Percentiles rank a stretch among this genome's conserved stretches.
These are phyloP conservation scores for Lonchura striata DNA, from an alignment of 2,113 vertebrate species.

Conservation along the genomic window DNA sequence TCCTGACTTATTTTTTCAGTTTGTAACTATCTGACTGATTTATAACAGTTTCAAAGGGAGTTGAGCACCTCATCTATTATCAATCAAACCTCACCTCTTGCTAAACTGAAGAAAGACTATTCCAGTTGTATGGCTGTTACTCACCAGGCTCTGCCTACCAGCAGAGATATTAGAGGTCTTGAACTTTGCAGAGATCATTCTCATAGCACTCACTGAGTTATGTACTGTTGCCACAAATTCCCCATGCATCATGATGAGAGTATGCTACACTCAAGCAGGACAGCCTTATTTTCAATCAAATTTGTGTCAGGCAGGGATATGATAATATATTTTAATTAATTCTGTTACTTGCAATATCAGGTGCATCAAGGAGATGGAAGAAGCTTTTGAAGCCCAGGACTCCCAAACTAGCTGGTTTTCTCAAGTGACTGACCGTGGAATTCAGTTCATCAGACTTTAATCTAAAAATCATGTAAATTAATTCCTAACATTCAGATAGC, in stretches of 20 bases:
- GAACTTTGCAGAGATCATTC: neutral
- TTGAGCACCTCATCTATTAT: neutral
- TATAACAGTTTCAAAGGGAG: conserved; percentile 19
- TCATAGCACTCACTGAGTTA: neutral
- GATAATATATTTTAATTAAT: neutral
- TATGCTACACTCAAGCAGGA: neutral
- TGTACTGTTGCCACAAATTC: neutral
- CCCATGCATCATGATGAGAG: neutral
- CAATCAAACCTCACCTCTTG: conserved; percentile 3
- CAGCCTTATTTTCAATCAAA: neutral
- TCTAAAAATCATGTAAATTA: neutral
- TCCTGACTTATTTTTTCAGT: neutral
- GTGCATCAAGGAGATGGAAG: neutral
- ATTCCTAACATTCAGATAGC: neutral
- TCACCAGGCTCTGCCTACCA: neutral
- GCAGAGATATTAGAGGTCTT: conserved; percentile 12
- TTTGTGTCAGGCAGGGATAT: neutral
- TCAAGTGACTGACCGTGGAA: neutral
- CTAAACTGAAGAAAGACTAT: neutral
- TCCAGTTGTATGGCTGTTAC: neutral
- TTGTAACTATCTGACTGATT: neutral
- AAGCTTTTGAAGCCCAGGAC: neutral
- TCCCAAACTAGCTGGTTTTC: neutral
- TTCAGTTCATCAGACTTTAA: neutral
- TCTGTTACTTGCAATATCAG: neutral